phyloP scores from a whole-genome alignment of 53 echinoderm and acorn worm species.

The Astropecten irregularis region DNA sequence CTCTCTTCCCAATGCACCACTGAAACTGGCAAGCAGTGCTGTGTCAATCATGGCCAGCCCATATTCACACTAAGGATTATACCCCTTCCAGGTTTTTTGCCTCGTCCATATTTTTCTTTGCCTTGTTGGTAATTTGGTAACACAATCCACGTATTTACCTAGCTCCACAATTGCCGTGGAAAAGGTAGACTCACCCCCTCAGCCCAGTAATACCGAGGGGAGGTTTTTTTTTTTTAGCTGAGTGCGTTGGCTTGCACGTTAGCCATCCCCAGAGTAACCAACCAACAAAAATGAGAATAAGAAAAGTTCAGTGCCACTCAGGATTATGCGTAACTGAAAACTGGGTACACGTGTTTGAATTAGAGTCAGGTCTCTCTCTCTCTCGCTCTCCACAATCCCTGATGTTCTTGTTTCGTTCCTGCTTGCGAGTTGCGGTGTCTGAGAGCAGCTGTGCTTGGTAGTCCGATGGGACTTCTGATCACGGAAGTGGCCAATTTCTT shows the following conservation, averaged over 20 bases:
- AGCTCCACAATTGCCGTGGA: slow-evolving; percentile 21
- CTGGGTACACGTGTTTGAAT: background rate
- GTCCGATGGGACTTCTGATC: slow-evolving; percentile 12
- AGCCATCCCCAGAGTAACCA: no score
- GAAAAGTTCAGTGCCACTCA: slow-evolving; percentile 47
- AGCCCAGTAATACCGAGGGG: background rate
- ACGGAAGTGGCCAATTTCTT: background rate
- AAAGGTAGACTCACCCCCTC: background rate
- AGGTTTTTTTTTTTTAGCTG: background rate
- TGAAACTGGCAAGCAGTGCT: no score
- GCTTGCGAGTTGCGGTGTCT: no score
- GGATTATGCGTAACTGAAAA: slow-evolving; percentile 39
- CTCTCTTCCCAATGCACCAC: no score
- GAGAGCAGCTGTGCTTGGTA: slow-evolving; percentile 20
- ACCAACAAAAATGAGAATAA: no score
- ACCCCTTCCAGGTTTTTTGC: background rate
- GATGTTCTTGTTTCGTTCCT: no score
- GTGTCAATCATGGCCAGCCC: slow-evolving; percentile 23
- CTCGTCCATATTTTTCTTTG: background rate
- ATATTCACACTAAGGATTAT: background rate
- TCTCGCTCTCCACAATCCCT: no score
- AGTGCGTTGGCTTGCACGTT: background rate
- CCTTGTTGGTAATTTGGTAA: slow-evolving; percentile 18
- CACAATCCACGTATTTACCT: slow-evolving; percentile 39
- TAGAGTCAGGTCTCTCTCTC: background rate